Conservation (phyloP, 92 coral and sea anemone genomes). For the Micromussa lordhowensis region DNA sequence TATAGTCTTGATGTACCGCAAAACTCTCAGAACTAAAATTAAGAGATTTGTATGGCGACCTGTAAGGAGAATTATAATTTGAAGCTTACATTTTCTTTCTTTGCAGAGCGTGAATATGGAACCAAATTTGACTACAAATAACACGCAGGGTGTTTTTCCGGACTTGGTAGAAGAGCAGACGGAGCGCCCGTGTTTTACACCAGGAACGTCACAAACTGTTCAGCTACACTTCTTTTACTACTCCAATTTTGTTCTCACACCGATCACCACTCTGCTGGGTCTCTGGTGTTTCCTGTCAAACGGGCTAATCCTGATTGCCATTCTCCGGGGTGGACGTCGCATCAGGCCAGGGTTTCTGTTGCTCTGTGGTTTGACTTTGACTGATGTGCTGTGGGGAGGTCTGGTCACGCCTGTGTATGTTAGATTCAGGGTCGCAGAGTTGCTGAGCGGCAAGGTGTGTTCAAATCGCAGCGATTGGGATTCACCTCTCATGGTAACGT, state of each 20-base stretch:
- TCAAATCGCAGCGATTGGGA: conserved; percentile 44
- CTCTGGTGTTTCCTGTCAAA: conserved; percentile 58
- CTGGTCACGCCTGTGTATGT: conserved; percentile 20
- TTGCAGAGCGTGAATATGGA: conserved; percentile 10
- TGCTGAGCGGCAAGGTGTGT: conserved; percentile 20
- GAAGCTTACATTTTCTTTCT: neutral
- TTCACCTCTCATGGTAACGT: conserved; percentile 7
- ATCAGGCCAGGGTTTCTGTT: conserved; percentile 21
- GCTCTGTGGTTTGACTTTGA: conserved; percentile 43
- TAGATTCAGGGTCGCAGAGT: conserved; percentile 19
- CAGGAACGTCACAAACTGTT: conserved; percentile 4
- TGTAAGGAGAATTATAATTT: neutral
- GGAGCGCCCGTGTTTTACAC: conserved; percentile 10
- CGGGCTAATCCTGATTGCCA: conserved; percentile 25
- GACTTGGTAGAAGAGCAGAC: neutral
- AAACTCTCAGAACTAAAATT: no score
- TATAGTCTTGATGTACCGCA: neutral
- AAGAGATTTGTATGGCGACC: neutral
- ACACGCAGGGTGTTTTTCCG: neutral
- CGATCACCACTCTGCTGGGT: conserved; percentile 4
- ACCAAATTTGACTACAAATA: conserved; percentile 11
- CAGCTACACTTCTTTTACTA: conserved; percentile 24
- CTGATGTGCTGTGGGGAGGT: conserved; percentile 38
- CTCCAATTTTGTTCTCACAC: conserved; percentile 28
- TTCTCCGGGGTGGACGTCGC: conserved; percentile 10